These are phyloP conservation scores for Yponomeuta malinellus DNA, from an alignment of 2,888 invertebrate species.

Conservation along the genomic window DNA sequence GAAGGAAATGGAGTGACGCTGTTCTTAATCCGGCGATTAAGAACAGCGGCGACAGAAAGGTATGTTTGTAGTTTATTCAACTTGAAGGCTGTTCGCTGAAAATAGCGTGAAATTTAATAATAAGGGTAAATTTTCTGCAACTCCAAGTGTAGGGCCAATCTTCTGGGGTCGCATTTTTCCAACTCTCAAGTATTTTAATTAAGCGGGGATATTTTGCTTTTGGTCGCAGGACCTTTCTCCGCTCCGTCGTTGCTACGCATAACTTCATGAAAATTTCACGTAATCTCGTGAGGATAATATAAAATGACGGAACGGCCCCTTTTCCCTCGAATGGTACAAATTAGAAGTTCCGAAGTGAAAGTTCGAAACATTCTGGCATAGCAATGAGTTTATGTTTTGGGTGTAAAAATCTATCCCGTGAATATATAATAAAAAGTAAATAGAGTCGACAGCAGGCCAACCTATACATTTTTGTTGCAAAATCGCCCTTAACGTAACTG, in stretches of 20 bases:
- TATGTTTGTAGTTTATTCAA: background rate
- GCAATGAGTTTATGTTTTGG: background rate
- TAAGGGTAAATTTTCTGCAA: background rate
- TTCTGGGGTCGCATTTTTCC: background rate
- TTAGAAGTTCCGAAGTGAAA: background rate
- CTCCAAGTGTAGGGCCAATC: background rate
- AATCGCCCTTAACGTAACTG: no score
- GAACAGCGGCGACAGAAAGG: no score
- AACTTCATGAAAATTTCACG: slow-evolving; percentile 12
- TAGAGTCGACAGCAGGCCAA: no score
- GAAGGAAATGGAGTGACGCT: no score
- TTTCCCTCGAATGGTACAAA: background rate
- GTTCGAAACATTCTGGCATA: background rate
- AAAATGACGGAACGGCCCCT: background rate
- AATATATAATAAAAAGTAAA: no score
- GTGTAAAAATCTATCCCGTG: no score
- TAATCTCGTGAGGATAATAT: slow-evolving; percentile 8
- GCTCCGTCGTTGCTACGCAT: background rate
- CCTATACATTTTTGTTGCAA: no score
- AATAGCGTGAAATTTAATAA: background rate
- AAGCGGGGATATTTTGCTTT: slow-evolving; percentile 1
- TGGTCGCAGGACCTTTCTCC: background rate
- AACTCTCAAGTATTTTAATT: slow-evolving; percentile 13
- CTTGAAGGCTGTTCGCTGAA: background rate
- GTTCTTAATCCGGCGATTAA: no score